phyloP scores from a whole-genome alignment of 2,113 vertebrate genomes.

The Gambusia holbrooki region DNA sequence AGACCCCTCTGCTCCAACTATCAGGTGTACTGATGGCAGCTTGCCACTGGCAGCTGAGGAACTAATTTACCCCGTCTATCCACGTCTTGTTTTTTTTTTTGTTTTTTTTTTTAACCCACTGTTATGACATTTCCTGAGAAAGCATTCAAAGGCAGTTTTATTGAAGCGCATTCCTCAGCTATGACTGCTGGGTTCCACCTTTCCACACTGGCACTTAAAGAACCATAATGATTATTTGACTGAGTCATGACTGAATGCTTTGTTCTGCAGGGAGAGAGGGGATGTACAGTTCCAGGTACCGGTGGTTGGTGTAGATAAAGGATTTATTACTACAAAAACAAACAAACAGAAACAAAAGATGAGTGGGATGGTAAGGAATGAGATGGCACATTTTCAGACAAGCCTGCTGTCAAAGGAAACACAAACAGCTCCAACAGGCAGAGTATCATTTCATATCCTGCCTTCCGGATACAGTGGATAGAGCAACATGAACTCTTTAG shows the following conservation, averaged over 20 bases:
- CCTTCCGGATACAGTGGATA: constrained; percentile 29
- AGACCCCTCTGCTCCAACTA: constrained; percentile 36
- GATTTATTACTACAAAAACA: constrained; percentile 47
- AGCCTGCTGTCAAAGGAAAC: constrained; percentile 43
- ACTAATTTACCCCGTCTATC: constrained; percentile 60
- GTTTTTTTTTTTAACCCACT: constrained; percentile 33
- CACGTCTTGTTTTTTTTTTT: constrained; percentile 28
- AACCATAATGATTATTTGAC: constrained; percentile 76
- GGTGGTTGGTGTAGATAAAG: constrained; percentile 52
- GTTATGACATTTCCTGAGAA: constrained; percentile 69
- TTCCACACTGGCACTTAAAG: constrained; percentile 70
- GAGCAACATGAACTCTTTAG: constrained; percentile 34
- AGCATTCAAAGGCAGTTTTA: constrained; percentile 74
- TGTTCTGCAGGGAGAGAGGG: constrained; percentile 57
- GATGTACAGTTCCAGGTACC: constrained; percentile 58
- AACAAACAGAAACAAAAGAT: constrained; percentile 12
- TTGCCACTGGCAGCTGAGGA: constrained; percentile 61
- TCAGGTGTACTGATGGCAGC: constrained; percentile 62
- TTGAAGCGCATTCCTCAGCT: constrained; percentile 71
- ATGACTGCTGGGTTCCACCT: constrained; percentile 67
- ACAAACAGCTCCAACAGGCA: constrained; percentile 55
- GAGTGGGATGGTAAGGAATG: constrained; percentile 48
- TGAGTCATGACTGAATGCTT: constrained; percentile 71
- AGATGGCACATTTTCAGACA: constrained; percentile 45
- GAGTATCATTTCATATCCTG: constrained; percentile 16